Evolutionary conservation across 2,888 invertebrate species (phyloP).

Genomic region (Drosophila ochracea): DNA sequence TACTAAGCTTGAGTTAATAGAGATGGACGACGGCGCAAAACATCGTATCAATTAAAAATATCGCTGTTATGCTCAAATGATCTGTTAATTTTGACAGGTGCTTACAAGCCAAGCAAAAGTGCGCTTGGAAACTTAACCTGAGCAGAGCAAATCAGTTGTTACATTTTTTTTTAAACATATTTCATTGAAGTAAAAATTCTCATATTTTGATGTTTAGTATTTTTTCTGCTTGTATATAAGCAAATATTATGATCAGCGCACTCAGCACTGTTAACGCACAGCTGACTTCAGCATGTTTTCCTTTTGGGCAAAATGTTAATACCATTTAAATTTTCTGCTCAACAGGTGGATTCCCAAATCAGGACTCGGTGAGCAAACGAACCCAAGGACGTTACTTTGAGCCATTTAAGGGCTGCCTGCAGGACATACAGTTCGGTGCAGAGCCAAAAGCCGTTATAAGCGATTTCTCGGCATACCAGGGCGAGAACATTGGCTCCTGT

Average conservation of each 20-base stretch:
- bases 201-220: not conserved
- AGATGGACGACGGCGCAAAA: slow-evolving; percentile 26
- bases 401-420: slow-evolving; percentile 88
- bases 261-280: slow-evolving; percentile 27
- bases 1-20: slow-evolving; percentile 41
- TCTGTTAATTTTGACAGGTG: slow-evolving; percentile 5
- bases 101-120: not conserved
- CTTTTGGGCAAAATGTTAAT: not conserved
- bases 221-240: not conserved
- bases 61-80: slow-evolving; percentile 16
- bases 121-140: not conserved
- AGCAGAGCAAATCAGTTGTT: not conserved
- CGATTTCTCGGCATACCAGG: slow-evolving; percentile 87
- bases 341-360: slow-evolving; percentile 87
- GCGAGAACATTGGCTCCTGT: slow-evolving; percentile 87
- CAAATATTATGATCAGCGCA: not conserved
- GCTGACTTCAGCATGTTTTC: not conserved
- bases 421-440: slow-evolving; percentile 86
- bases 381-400: slow-evolving; percentile 86
- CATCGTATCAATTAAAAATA: slow-evolving; percentile 22
- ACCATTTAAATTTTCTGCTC: slow-evolving; percentile 14
- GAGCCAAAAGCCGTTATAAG: slow-evolving; percentile 84
- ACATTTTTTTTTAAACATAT: not conserved
- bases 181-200: not conserved
- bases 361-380: slow-evolving; percentile 84